Evolutionary conservation across 2,113 vertebrate species (phyloP).

Genomic region (Macrotis lagotis): DNA sequence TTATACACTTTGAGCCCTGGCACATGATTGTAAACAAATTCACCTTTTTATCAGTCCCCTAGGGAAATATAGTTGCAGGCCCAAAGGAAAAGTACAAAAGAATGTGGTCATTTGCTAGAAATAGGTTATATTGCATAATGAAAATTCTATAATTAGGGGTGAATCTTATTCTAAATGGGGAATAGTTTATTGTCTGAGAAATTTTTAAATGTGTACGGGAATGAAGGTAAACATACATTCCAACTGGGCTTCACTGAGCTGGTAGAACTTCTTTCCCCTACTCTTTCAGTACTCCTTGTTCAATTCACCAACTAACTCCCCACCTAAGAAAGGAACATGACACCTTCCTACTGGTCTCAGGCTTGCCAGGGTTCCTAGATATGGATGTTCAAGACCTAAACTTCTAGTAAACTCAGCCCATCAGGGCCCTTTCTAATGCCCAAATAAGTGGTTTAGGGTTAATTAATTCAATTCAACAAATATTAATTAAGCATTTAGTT

Average conservation of each 20-base stretch:
- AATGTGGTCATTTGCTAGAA: neutral
- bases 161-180: neutral
- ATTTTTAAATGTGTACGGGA: neutral
- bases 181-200: neutral
- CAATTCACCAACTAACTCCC: neutral
- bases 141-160: neutral
- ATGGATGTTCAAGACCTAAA: neutral
- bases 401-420: neutral
- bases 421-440: neutral
- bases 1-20: conserved; percentile 4
- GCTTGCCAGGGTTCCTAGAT: neutral
- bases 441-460: neutral
- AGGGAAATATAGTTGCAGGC: neutral
- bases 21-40: conserved; percentile 62
- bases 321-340: neutral
- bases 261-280: neutral
- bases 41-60: neutral
- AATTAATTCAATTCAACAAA: neutral
- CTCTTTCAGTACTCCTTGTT: neutral
- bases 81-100: conserved; percentile 7
- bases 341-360: neutral
- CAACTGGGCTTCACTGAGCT: neutral
- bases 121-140: neutral
- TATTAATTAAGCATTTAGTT: neutral
- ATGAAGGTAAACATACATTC: neutral